Base-by-base conservation (phyloP, 1,140 invertebrate species). In the Pomacea maculata region DNA sequence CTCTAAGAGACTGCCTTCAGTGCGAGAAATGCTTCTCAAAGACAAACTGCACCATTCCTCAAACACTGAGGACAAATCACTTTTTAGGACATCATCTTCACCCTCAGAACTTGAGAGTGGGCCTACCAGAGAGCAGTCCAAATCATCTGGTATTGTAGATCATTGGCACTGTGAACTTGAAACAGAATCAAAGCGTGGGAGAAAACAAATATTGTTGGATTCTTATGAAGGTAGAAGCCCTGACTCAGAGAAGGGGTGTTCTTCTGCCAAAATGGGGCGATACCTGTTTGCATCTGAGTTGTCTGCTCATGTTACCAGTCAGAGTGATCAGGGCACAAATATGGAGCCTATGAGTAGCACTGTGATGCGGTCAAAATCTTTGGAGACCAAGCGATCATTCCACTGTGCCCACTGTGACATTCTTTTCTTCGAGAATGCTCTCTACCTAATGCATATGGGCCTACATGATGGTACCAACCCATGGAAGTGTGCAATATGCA, bases 381-480 rank as follows among this genome's bases (percentile, higher is more conserved):
- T 34, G 25, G 79, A 83, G 78, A 84, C 83, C 25, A 77, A 78
- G 25, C 54, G 63, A n/a, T 79, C 78, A 17, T 85, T 85, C 61
- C 63, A 80, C 74, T 85, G 84, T 74, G 78, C 71, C 17, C 82
- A 84, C 74, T 86, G 85, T 80, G 79, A 85, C 61, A 86, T 86
- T 64, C 29, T 85, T 57, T 86, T 83, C 74, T 86, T 84, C 73
- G 84, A 86, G 71, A 78, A 79, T 61, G 85, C 85, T 64, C 76
- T 86, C 61, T 86, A 84, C 75, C 70, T 86, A 25, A 86, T 86
- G 85, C 85, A 86, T 68, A 82, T 82, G 70, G 85, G 85, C 65
- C 75, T 86, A 10, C 85, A 86, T 63, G 79, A 81, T 34, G 29
- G 54, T 21, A 67, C 79, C 5, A 82, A 85, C 73, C 83, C 82